These are phyloP conservation scores for Eulemur albifrons DNA, from an alignment of 2,797 vertebrate genomes.

Conservation along the genomic window DNA sequence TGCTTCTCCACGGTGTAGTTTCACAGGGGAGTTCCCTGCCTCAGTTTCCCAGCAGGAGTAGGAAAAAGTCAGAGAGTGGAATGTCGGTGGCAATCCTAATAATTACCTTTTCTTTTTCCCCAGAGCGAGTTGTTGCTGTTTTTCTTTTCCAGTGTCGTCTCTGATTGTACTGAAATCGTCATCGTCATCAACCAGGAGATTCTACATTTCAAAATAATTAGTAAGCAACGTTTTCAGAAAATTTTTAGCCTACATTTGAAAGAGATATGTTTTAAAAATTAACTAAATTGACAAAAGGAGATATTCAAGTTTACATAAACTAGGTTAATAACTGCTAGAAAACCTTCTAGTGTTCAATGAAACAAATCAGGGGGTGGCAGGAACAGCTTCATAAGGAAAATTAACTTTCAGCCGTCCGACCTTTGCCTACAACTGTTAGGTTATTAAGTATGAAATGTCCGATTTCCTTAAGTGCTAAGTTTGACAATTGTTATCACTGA, in stretches of 20 bases:
- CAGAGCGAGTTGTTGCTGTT: slow-evolving; percentile 70
- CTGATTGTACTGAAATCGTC: slow-evolving; percentile 83
- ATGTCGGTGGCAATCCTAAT: accelerated
- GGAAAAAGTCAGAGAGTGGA: neutral
- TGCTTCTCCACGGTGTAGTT: too few species aligned
- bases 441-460: too few species aligned
- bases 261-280: neutral
- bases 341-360: too few species aligned
- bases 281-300: neutral
- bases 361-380: neutral
- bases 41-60: neutral
- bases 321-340: neutral
- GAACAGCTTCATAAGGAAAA: neutral
- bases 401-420: neutral
- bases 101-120: slow-evolving; percentile 80
- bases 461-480: too few species aligned
- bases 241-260: neutral
- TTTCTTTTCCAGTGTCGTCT: slow-evolving; percentile 82
- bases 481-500: too few species aligned
- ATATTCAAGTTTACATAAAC: neutral
- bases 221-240: neutral
- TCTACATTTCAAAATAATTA: slow-evolving; percentile 72
- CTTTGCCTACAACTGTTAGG: neutral
- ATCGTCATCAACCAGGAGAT: slow-evolving; percentile 82
- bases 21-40: too few species aligned